Evolutionary conservation across 37 sponge, comb jelly and placozoan genomes (phyloP).

Genomic region (Eunapius fragilis): DNA sequence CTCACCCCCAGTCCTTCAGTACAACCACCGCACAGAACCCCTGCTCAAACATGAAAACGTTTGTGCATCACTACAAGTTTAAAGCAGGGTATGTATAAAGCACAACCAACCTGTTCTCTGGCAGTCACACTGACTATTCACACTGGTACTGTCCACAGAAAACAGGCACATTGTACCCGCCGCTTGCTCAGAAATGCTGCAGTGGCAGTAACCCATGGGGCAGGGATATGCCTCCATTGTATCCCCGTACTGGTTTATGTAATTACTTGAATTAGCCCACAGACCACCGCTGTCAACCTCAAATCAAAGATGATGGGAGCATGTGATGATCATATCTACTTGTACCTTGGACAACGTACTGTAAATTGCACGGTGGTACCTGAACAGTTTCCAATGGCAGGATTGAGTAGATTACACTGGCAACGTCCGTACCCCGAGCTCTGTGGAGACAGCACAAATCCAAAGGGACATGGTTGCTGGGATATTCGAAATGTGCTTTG

Average conservation of each 20-base stretch:
- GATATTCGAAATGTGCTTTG: neutral
- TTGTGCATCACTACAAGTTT: neutral
- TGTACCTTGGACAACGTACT: neutral
- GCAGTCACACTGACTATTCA: constrained; percentile 32
- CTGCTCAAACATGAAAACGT: constrained; percentile 8
- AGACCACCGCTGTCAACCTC: constrained; percentile 32
- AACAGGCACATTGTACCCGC: constrained; percentile 8
- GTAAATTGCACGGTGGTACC: neutral
- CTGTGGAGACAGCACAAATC: neutral
- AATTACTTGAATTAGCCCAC: neutral
- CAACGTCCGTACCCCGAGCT: neutral
- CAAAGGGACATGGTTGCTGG: neutral
- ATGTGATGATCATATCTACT: neutral
- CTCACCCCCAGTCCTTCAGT: constrained; percentile 54
- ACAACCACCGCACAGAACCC: constrained; percentile 76
- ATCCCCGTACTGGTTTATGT: neutral
- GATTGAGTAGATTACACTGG: neutral
- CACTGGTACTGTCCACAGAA: constrained; percentile 1
- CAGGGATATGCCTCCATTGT: constrained; percentile 32
- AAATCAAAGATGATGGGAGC: neutral
- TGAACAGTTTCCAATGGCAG: neutral
- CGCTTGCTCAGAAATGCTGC: neutral
- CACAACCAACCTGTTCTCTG: constrained; percentile 34
- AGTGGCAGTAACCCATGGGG: constrained; percentile 56
- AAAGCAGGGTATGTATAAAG: too few relatives aligned